phyloP scores from a whole-genome alignment of 2,888 invertebrate species.

The Nephrocerus scutellatus region DNA sequence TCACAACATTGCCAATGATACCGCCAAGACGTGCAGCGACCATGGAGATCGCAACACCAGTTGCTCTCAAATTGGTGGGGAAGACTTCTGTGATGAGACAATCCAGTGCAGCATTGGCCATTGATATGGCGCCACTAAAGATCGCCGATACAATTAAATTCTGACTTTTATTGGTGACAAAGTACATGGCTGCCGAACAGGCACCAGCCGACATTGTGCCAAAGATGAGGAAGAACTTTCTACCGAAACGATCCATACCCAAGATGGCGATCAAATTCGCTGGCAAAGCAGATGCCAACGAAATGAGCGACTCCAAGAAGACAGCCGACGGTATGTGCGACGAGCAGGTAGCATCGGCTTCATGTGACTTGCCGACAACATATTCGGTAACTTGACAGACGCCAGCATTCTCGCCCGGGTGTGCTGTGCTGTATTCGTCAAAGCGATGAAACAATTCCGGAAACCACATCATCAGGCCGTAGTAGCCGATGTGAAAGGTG shows the following conservation, averaged over 20 bases:
- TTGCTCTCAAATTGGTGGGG: constrained; percentile 83
- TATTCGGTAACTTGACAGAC: constrained; percentile 73
- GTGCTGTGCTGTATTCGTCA: constrained; percentile 66
- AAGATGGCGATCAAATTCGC: constrained; percentile 75
- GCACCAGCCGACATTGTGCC: constrained; percentile 77
- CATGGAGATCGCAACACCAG: constrained; percentile 86
- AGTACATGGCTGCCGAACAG: constrained; percentile 78
- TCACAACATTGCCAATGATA: constrained; percentile 67
- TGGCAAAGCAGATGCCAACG: constrained; percentile 77
- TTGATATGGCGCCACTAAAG: constrained; percentile 81
- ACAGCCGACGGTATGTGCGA: constrained; percentile 70
- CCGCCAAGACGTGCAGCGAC: constrained; percentile 84
- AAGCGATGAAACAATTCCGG: constrained; percentile 89
- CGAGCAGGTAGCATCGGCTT: constrained; percentile 54
- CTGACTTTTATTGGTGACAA: constrained; percentile 74
- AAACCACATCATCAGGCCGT: constrained; percentile 96
- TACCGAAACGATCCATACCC: constrained; percentile 78
- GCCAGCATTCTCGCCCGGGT: constrained; percentile 58
- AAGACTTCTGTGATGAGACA: constrained; percentile 90
- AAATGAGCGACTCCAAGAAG: constrained; percentile 79
- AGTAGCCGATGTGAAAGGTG: constrained; percentile 92
- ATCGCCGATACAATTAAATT: constrained; percentile 77
- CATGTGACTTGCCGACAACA: constrained; percentile 61
- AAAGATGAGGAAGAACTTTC: constrained; percentile 68
- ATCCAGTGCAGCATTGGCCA: constrained; percentile 83